Evolutionary conservation across 1,140 invertebrate genomes (phyloP).

Genomic region (Drosophila simulans): DNA sequence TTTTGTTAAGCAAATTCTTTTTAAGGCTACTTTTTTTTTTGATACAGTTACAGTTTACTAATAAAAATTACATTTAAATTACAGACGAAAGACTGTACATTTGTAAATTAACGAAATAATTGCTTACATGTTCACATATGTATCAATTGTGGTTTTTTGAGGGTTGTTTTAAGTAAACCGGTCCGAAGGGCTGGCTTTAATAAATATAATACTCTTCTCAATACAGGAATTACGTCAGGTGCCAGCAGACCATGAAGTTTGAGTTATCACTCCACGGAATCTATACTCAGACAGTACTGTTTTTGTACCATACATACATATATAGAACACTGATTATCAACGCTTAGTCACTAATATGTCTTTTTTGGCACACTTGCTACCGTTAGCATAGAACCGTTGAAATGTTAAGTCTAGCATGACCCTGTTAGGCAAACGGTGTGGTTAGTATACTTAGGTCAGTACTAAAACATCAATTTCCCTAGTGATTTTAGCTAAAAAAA

Average conservation of each 20-base stretch:
- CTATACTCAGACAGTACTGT: slow-evolving; percentile 3
- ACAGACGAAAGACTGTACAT: slow-evolving; percentile 5
- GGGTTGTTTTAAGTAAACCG: slow-evolving; percentile 15
- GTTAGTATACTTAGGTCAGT: not conserved
- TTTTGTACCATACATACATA: slow-evolving; percentile 2
- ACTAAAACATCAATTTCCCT: not conserved
- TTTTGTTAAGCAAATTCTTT: not conserved
- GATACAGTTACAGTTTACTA: too few relatives aligned
- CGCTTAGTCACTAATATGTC: slow-evolving; percentile 24
- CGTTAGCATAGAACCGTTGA: not conserved
- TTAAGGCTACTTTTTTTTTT: too few relatives aligned
- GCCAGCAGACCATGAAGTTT: slow-evolving; percentile 7
- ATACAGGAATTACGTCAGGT: slow-evolving; percentile 4
- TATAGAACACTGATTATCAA: slow-evolving; percentile 18
- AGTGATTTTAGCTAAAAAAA: not conserved
- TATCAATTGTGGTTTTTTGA: slow-evolving; percentile 1
- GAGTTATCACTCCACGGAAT: slow-evolving; percentile 10
- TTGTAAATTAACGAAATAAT: slow-evolving; percentile 4
- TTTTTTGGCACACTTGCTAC: not conserved
- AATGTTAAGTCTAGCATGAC: slow-evolving; percentile 7
- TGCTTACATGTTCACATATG: not conserved
- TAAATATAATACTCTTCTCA: slow-evolving; percentile 3
- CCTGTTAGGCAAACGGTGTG: not conserved
- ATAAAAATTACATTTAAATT: not conserved
- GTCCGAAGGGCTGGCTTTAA: slow-evolving; percentile 4